Evolutionary conservation across 1,140 invertebrate genomes (phyloP), one percentile per base, ranked within the genome.

Genomic region (Spodoptera litura): DNA sequence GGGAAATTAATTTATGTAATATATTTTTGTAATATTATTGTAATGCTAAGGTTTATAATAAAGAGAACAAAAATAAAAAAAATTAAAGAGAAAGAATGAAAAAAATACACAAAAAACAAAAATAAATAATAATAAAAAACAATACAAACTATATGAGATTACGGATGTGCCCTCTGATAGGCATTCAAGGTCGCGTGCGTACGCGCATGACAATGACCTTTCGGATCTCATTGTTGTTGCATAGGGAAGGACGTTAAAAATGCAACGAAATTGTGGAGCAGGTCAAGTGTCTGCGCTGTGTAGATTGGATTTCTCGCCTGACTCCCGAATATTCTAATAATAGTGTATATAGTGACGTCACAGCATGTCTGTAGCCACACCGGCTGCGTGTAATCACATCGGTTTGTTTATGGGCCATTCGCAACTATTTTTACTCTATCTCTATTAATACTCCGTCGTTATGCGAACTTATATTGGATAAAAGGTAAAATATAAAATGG

Each of bases 1-100:
- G 87, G 86, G 74, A 89, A 87, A 82, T 79, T 62, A 68, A 81
- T 76, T 85, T 70, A 88, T 94, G 89, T 93, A 91, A 91, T 91
- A 89, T 94, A 94, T 95, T 94, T 91, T 94, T 95, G 88, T 94
- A 94, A 92, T 89, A 85, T 92, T 91, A 90, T 90, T 92, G 88
- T 93, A 89, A 91, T 87, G 80, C 80, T 93, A 93, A 93, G 92
- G 85, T 93, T 94, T 94, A 90, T 92, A 94, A 94, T 92, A 94
- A 95, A 95, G 89, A 94, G 89, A 90, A 88, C 84, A 89, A 90
- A 91, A 92, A 93, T 82, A 92, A 92, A 91, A 91, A 90, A 88
- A 84, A 31, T 31, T 0, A 31, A 31, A 31, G 31, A 91, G 88
- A 81, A 87, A 91, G 85, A 90, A 90, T 91, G 89, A 93, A 90